phyloP scores from a whole-genome alignment of 2,113 vertebrate species.

The Rutilus rutilus region DNA sequence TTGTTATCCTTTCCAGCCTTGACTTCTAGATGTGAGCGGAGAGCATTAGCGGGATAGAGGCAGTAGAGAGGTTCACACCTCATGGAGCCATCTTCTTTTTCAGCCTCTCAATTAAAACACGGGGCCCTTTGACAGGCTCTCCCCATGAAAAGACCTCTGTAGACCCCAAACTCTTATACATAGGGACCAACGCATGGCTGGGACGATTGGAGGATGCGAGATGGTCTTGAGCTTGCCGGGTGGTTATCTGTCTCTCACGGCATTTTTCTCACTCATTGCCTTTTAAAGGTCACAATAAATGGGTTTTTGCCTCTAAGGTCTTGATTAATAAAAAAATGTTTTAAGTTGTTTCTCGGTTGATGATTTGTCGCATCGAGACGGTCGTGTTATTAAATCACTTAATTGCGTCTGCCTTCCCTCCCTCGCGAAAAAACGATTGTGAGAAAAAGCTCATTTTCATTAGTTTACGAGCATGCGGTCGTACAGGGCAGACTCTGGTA shows the following conservation, averaged over 20 bases:
- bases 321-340: constrained; percentile 58
- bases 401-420: constrained; percentile 37
- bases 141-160: background rate
- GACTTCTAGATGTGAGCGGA: constrained; percentile 46
- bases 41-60: constrained; percentile 48
- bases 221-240: constrained; percentile 20
- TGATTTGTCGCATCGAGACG: constrained; percentile 49
- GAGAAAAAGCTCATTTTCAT: constrained; percentile 48
- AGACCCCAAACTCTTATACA: background rate
- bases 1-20: constrained; percentile 66
- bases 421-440: background rate
- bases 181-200: background rate
- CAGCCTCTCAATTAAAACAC: constrained; percentile 45
- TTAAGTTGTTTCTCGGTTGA: constrained; percentile 50
- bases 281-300: constrained; percentile 68
- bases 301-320: constrained; percentile 52
- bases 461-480: constrained; percentile 32
- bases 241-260: constrained; percentile 13
- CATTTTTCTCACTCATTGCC: constrained; percentile 41
- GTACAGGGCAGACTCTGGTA: constrained; percentile 19
- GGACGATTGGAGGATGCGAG: constrained; percentile 6
- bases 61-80: background rate
- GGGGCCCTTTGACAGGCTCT: constrained; percentile 1
- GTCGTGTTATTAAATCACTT: constrained; percentile 59
- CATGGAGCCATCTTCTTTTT: constrained; percentile 25